phyloP scores from a whole-genome alignment of 2,113 vertebrate genomes.

The Myrmophylax atrothorax region DNA sequence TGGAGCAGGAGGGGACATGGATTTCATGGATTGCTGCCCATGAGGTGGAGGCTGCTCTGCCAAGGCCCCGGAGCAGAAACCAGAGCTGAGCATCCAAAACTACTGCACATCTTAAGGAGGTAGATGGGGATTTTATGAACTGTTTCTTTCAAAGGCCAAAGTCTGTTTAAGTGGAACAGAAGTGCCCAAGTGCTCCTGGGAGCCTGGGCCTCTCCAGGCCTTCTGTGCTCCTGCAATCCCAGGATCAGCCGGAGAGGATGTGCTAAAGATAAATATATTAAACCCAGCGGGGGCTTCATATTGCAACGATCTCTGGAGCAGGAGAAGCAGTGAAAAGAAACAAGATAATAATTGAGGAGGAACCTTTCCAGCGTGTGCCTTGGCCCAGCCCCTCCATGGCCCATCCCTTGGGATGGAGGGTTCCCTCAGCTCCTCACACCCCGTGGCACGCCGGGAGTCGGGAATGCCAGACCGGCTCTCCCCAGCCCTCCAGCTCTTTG shows the following conservation, averaged over 20 bases:
- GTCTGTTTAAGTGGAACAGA: not conserved
- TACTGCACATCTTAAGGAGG: not conserved
- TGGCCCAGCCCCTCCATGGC: not conserved
- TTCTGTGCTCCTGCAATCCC: constrained; percentile 4
- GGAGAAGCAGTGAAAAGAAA: constrained; percentile 37
- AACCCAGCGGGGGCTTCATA: not conserved
- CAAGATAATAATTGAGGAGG: constrained; percentile 48
- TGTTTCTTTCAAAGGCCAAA: constrained; percentile 1
- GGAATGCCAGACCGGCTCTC: constrained; percentile 9
- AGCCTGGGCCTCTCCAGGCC: not conserved
- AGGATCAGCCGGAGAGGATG: constrained; percentile 1
- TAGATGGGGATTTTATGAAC: constrained; percentile 26
- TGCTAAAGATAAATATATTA: constrained; percentile 46
- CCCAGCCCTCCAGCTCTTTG: constrained; percentile 5
- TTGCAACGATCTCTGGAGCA: not conserved
- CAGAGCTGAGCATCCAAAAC: not conserved
- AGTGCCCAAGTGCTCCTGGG: not conserved
- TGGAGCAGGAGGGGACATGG: no score
- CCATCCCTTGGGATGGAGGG: constrained; percentile 16
- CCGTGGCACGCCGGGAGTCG: not conserved
- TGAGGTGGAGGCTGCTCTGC: not conserved
- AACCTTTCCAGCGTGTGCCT: constrained; percentile 13
- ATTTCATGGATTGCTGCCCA: not conserved
- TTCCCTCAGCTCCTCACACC: constrained; percentile 21
- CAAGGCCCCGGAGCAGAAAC: not conserved